Percentiles rank a stretch among this genome's conserved stretches.
These are phyloP conservation scores for Bombus sylvicola DNA, from an alignment of 1,140 invertebrate genomes.

Conservation along the genomic window DNA sequence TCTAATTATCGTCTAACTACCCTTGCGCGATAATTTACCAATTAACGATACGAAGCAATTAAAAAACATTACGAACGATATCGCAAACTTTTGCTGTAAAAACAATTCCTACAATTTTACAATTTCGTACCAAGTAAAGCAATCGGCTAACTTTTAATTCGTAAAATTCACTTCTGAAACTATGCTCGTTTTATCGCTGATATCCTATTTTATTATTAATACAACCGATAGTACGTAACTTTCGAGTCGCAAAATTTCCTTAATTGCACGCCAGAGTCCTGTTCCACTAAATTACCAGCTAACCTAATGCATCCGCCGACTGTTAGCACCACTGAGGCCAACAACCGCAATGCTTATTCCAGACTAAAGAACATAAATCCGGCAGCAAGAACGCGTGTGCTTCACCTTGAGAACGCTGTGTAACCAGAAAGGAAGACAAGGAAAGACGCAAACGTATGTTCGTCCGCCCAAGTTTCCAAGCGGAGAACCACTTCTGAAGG, in stretches of 20 bases:
- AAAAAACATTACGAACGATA: too few relatives aligned
- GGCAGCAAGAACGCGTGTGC: not conserved
- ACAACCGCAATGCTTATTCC: not conserved
- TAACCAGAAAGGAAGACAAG: not conserved
- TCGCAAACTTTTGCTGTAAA: too few relatives aligned
- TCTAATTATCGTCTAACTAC: not conserved
- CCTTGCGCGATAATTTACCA: not conserved
- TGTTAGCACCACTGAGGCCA: not conserved
- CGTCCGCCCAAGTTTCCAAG: not conserved
- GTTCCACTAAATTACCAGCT: not conserved
- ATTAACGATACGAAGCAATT: not conserved
- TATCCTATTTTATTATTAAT: not conserved
- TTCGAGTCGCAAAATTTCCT: not conserved
- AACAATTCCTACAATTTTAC: too few relatives aligned
- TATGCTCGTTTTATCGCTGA: fast-evolving
- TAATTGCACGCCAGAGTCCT: not conserved
- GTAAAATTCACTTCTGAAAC: not conserved
- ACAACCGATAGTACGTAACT: not conserved
- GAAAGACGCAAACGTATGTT: not conserved
- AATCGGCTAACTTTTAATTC: not conserved
- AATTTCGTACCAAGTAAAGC: not conserved
- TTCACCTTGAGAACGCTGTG: not conserved
- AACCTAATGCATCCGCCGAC: not conserved
- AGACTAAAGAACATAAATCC: not conserved
- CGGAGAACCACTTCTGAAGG: not conserved